Evolutionary conservation across 2,797 vertebrate genomes (phyloP).

Genomic region (Luscinia megarhynchos): DNA sequence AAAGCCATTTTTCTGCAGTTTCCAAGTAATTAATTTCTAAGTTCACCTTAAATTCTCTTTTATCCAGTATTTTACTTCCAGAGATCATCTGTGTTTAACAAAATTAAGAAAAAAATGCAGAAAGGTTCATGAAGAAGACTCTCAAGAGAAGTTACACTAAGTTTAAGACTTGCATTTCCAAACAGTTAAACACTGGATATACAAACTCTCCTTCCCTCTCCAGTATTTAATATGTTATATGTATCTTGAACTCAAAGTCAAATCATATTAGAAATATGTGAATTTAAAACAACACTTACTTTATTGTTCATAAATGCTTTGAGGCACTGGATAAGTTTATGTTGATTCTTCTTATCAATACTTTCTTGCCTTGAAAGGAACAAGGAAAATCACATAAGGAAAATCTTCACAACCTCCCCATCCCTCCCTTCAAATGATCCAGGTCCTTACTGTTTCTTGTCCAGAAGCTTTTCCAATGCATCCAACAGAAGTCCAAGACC

Average conservation of each 20-base stretch:
- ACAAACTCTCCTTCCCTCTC: background rate
- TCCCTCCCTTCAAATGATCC: background rate
- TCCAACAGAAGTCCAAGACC: constrained; percentile 96
- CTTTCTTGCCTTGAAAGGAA: constrained; percentile 87
- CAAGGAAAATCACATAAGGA: background rate
- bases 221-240: background rate
- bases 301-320: constrained; percentile 99
- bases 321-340: constrained; percentile 98
- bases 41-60: background rate
- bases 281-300: constrained; percentile 79
- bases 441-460: constrained; percentile 94
- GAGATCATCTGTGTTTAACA: background rate
- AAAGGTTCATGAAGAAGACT: background rate
- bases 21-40: background rate
- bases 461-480: constrained; percentile 91
- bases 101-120: background rate
- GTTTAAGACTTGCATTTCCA: background rate
- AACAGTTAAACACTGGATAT: background rate
- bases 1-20: background rate
- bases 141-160: background rate
- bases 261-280: background rate
- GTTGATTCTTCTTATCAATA: constrained; percentile 96
- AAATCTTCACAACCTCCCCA: background rate
- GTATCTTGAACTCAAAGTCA: background rate
- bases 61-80: background rate